A percentile compares a stretch with the other conserved stretches of the same genome.
phyloP scores from a whole-genome alignment of 92 coral and sea anemone species.

The Meandrina meandrites region DNA sequence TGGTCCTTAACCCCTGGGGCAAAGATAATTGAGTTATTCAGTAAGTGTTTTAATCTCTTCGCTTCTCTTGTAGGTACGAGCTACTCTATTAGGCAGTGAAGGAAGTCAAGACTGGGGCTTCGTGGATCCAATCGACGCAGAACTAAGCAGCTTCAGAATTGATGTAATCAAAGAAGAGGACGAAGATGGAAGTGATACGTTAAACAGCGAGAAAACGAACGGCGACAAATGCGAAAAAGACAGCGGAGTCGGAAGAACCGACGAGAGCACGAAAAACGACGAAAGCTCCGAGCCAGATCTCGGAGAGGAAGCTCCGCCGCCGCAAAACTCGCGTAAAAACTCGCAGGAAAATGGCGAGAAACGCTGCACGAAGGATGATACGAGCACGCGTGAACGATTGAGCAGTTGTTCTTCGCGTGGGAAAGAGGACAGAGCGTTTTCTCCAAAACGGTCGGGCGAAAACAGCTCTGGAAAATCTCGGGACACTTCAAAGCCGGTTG shows the following conservation, averaged over 20 bases:
- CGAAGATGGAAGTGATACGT: conserved; percentile 83
- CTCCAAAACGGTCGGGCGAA: conserved; percentile 33
- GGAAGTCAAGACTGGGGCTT: conserved; percentile 81
- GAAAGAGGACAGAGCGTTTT: conserved; percentile 36
- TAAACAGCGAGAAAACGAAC: conserved; percentile 71
- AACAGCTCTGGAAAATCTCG: neutral
- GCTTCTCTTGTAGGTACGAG: conserved; percentile 72
- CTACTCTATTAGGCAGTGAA: conserved; percentile 91
- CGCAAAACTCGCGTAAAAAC: neutral
- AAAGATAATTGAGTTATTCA: neutral
- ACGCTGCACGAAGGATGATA: conserved; percentile 11
- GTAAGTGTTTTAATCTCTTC: neutral
- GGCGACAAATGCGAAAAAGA: conserved; percentile 97
- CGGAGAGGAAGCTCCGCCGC: conserved; percentile 59
- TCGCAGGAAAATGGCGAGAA: conserved; percentile 10
- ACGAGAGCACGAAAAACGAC: conserved; percentile 91
- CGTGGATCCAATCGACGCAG: conserved; percentile 58
- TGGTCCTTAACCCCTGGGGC: neutral
- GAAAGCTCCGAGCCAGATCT: conserved; percentile 94
- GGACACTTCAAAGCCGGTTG: conserved; percentile 16
- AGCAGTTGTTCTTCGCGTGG: conserved; percentile 19
- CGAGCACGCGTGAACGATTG: conserved; percentile 3
- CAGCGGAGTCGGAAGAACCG: conserved; percentile 95
- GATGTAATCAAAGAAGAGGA: conserved; percentile 97
- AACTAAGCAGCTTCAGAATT: conserved; percentile 70